Evolutionary conservation across 2,113 vertebrate species (phyloP), one percentile per base, ranked within the genome.

Genomic region (Cranoglanis bouderius): DNA sequence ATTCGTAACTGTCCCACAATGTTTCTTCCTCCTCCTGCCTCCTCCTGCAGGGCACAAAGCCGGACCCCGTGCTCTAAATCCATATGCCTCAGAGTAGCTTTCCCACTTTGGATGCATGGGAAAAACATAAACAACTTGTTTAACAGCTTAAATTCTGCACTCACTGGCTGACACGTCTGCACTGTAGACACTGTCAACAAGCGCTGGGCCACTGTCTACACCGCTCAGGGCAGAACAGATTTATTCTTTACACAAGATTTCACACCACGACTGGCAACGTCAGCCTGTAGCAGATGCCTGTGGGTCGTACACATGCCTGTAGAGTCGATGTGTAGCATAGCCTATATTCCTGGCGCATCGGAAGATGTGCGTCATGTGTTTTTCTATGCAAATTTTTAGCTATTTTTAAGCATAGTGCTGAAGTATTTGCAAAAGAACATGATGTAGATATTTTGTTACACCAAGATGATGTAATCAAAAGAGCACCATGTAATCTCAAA

Each of bases 61-160:
- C 59, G 49, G 82, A 81, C 63, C 51, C 70, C 67, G 46, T n/a
- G n/a, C 65, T 90, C 74, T 26, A 75, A 89, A 90, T 90, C 87
- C 75, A 75, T 77, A 49, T 57, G 81, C 63, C 77, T 74, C 55
- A 19, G 29, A 81, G 61, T 43, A 12, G 21, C 72, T 21, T 46
- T 63, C 49, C 32, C 38, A 24, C 32, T 86, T 77, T 57, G 32
- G 75, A 88, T 74, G 74, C 61, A 80, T 38, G 77, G 21, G 53
- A 40, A 84, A 46, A 84, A 63, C 88, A 75, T 72, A 90, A 87
- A 86, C 87, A 90, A 90, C 26, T 61, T 61, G 84, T 77, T 86
- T 88, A 59, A 84, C 80, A 49, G 46, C 43, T 86, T 88, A 88
- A 85, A 84, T 43, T 82, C 59, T 53, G 35, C 75, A 75, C 88